Conservation (phyloP, 2,113 vertebrate species). For the Rhea americana region DNA sequence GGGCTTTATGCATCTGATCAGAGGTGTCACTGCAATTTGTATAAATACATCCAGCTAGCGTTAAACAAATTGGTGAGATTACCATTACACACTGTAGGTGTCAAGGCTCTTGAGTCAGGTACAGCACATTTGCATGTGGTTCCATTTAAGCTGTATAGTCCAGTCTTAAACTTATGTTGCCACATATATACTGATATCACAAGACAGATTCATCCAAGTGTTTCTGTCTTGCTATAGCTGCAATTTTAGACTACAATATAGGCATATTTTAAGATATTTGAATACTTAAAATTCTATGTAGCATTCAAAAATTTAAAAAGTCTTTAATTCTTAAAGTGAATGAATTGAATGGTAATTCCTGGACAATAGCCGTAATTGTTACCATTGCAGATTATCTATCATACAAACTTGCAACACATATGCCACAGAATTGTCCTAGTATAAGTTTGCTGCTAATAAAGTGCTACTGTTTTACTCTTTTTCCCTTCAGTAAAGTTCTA, state of each 20-base stretch:
- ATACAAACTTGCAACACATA: neutral
- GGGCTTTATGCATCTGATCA: neutral
- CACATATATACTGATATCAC: neutral
- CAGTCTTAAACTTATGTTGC: neutral
- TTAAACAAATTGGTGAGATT: neutral
- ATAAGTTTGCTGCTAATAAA: neutral
- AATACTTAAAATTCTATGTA: too few relatives aligned
- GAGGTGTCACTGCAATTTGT: neutral
- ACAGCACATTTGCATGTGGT: neutral
- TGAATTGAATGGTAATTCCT: neutral
- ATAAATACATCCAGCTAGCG: neutral
- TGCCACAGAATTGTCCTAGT: neutral
- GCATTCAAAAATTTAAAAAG: neutral
- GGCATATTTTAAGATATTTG: neutral
- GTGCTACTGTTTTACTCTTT: neutral
- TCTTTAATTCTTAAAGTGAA: neutral
- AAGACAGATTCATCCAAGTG: neutral
- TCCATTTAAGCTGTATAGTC: neutral
- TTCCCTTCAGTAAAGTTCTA: neutral
- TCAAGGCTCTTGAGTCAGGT: neutral
- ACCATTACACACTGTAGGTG: neutral
- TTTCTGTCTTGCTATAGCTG: neutral
- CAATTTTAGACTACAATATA: neutral
- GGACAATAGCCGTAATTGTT: neutral
- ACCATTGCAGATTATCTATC: neutral